Evolutionary conservation across 2,113 vertebrate species (phyloP).

Genomic region (Bos indicus): DNA sequence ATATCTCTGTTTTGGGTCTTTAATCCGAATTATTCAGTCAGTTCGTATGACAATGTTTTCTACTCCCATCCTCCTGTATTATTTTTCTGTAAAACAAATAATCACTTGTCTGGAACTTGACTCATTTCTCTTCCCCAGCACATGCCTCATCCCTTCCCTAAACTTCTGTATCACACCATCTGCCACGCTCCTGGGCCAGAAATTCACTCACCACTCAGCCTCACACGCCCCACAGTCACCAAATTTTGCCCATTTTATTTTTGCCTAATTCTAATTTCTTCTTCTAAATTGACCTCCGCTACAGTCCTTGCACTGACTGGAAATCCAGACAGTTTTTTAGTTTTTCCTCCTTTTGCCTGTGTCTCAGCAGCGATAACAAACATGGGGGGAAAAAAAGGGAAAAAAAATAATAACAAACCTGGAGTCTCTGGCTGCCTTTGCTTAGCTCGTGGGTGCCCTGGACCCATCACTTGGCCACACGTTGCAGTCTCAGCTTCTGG

Average conservation of each 20-base stretch:
- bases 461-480: neutral
- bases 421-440: neutral
- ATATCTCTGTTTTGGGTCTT: slow-evolving; percentile 38
- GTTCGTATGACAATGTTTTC: neutral
- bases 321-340: neutral
- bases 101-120: neutral
- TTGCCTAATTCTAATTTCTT: neutral
- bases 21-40: slow-evolving; percentile 37
- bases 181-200: neutral
- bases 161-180: neutral
- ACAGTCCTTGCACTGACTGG: neutral
- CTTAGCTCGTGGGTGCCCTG: accelerated
- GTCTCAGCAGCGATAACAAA: neutral
- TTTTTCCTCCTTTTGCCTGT: neutral
- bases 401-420: neutral
- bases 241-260: neutral
- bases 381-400: no score
- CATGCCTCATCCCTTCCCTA: neutral
- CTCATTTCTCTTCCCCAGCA: neutral
- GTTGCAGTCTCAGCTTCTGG: neutral
- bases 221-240: neutral
- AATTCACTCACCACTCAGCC: neutral
- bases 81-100: slow-evolving; percentile 45
- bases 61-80: neutral
- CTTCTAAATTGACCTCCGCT: neutral